These are phyloP conservation scores for Henricia sp. DNA, from an alignment of 53 echinoderm and acorn worm genomes.

Conservation along the genomic window DNA sequence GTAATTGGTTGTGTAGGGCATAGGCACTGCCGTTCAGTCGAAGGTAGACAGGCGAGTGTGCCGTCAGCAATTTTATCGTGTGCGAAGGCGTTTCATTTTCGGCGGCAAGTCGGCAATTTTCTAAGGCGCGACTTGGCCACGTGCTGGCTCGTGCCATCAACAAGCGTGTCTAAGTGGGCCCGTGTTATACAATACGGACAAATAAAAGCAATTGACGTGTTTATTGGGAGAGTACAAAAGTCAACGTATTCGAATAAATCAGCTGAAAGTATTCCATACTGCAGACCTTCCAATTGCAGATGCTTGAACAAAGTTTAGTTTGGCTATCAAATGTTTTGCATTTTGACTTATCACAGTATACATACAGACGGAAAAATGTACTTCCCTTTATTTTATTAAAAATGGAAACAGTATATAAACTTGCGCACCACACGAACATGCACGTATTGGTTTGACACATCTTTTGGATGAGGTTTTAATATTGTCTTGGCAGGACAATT, in stretches of 20 bases:
- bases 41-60: background rate
- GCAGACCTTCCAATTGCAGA: too few species aligned
- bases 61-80: slow-evolving; percentile 46
- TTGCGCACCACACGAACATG: too few species aligned
- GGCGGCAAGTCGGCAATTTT: slow-evolving; percentile 37
- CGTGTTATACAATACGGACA: slow-evolving; percentile 5
- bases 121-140: slow-evolving; percentile 28
- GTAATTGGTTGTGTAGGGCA: slow-evolving; percentile 47
- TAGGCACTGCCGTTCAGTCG: background rate
- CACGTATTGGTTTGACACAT: too few species aligned
- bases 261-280: too few species aligned
- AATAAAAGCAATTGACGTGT: slow-evolving; percentile 24
- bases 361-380: too few species aligned
- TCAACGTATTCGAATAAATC: slow-evolving; percentile 24
- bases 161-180: slow-evolving; percentile 23
- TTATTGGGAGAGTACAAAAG: slow-evolving; percentile 12
- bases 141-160: slow-evolving; percentile 54
- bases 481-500: too few species aligned
- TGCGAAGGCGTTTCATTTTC: slow-evolving; percentile 40
- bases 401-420: too few species aligned
- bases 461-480: too few species aligned
- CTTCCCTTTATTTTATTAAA: too few species aligned
- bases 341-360: too few species aligned
- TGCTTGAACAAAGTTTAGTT: too few species aligned
- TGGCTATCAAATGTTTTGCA: too few species aligned